phyloP scores from a whole-genome alignment of 2,113 vertebrate species.

The Phrynocephalus versicolor region DNA sequence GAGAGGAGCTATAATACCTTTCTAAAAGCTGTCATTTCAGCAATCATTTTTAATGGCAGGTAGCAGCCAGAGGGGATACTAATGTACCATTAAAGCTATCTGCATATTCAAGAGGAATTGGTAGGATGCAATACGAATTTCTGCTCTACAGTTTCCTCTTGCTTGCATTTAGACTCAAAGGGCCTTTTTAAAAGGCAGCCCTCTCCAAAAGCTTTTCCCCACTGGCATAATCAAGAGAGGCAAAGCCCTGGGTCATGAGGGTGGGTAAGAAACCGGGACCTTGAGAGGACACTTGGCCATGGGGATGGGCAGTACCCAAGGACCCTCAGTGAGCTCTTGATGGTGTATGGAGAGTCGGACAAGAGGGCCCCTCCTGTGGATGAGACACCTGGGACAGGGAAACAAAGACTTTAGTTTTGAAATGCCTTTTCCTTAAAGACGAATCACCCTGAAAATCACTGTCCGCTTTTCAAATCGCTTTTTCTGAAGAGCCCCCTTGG shows the following conservation, averaged over 20 bases:
- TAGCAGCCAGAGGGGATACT: constrained; percentile 28
- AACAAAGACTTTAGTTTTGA: no score
- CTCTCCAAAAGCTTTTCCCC: background rate
- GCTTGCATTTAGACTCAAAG: background rate
- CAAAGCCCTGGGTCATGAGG: no score
- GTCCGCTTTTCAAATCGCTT: no score
- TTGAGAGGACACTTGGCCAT: background rate
- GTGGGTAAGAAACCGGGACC: background rate
- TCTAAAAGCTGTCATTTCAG: constrained; percentile 37
- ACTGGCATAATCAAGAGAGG: background rate
- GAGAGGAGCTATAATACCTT: constrained; percentile 10
- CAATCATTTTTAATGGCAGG: constrained; percentile 38
- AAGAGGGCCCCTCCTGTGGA: background rate
- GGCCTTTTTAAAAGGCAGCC: background rate
- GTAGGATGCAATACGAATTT: background rate
- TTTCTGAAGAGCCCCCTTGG: no score
- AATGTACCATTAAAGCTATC: constrained; percentile 33
- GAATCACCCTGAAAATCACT: no score
- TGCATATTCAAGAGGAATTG: constrained; percentile 25
- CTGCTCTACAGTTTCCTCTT: background rate
- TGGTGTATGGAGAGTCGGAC: background rate
- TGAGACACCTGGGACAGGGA: background rate
- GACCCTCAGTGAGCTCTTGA: background rate
- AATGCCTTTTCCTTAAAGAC: no score
- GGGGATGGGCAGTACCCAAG: no score